phyloP scores from a whole-genome alignment of 2,113 vertebrate species.

The Chrysemys picta region DNA sequence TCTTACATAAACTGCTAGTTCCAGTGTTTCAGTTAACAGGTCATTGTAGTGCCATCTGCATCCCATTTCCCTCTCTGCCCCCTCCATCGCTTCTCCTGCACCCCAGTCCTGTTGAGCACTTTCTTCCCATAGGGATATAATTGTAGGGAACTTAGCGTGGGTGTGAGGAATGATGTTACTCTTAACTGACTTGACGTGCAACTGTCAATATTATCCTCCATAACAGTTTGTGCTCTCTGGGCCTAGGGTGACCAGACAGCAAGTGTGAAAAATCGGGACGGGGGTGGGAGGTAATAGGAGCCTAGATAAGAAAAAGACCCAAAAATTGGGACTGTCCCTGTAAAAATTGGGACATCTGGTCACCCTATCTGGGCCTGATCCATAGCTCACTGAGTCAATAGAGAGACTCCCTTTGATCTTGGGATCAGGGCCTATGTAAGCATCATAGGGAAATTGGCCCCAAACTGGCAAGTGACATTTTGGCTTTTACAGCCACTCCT shows the following conservation, averaged over 20 bases:
- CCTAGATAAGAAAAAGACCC: no score
- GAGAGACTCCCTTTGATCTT: background rate
- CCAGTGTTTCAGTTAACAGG: rapidly evolving
- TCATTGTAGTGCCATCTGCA: background rate
- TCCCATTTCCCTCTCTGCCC: background rate
- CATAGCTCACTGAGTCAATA: background rate
- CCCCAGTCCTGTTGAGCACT: background rate
- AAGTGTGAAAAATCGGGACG: no score
- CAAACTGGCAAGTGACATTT: rapidly evolving
- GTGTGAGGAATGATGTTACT: background rate
- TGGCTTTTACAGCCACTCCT: background rate
- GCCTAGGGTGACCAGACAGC: background rate
- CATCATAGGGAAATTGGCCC: background rate
- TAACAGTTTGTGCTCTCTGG: background rate
- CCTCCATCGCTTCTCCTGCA: background rate
- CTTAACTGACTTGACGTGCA: background rate
- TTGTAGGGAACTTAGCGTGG: background rate
- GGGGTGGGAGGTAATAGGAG: no score
- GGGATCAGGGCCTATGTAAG: background rate
- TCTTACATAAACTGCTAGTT: background rate
- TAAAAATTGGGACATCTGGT: no score
- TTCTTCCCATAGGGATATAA: background rate
- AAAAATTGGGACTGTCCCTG: no score
- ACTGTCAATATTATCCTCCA: rapidly evolving
- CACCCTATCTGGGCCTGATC: background rate